A percentile compares a stretch with the other conserved stretches of the same genome.
Conservation (phyloP, 2,888 invertebrate species). For the Ferrisia virgata region DNA sequence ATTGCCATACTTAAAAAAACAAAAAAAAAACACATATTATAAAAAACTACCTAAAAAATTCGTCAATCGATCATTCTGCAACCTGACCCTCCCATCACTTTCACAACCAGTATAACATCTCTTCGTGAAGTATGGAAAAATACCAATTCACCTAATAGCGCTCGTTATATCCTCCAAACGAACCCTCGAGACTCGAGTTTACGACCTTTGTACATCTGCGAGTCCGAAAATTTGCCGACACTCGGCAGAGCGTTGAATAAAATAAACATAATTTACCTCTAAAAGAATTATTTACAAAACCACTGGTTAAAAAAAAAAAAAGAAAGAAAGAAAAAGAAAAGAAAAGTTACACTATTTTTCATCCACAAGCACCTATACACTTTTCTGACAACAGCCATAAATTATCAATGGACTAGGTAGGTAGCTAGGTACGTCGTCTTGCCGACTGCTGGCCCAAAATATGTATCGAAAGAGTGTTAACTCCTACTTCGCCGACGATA, state of each 20-base stretch:
- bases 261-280: slow-evolving; percentile 4
- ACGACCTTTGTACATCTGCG: slow-evolving; percentile 1
- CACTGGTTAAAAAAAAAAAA: not conserved
- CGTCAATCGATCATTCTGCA: not conserved
- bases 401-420: not conserved
- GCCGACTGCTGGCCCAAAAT: not conserved
- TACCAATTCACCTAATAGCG: not conserved
- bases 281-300: slow-evolving; percentile 22
- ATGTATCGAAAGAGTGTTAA: not conserved
- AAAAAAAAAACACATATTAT: not conserved
- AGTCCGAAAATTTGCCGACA: not conserved
- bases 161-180: not conserved
- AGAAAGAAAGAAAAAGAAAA: no score
- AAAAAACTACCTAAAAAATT: not conserved
- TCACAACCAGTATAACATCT: not conserved
- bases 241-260: slow-evolving; percentile 3
- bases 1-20: no score
- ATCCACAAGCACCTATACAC: slow-evolving; percentile 2
- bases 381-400: not conserved
- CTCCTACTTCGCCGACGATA: not conserved
- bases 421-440: no score
- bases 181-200: not conserved
- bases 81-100: not conserved
- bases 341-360: slow-evolving; percentile 15
- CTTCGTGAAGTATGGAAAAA: not conserved